phyloP scores from a whole-genome alignment of 2,113 vertebrate species.

The Atherinomorus stipes region DNA sequence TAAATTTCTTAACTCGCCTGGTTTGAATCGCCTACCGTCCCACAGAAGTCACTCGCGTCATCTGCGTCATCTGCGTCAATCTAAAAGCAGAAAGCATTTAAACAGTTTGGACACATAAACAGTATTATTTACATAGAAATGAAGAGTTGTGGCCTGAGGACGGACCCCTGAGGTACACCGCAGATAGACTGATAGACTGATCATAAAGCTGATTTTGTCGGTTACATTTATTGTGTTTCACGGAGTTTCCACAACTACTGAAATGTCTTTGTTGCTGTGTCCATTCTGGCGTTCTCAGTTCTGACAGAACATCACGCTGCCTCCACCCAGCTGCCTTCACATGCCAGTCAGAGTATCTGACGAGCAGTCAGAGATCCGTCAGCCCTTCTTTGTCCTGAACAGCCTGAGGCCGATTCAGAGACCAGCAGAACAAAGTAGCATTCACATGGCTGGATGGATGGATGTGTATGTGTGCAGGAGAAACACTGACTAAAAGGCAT shows the following conservation, averaged over 20 bases:
- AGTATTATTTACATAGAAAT: too few species aligned
- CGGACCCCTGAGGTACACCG: too few species aligned
- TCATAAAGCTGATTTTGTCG: neutral
- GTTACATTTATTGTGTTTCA: neutral
- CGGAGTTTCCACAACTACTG: neutral
- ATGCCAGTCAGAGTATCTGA: slow-evolving; percentile 62
- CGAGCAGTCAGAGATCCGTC: slow-evolving; percentile 64
- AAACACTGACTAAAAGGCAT: too few species aligned
- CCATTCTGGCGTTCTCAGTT: neutral
- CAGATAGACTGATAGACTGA: too few species aligned
- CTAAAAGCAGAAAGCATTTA: too few species aligned
- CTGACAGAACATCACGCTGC: slow-evolving; percentile 24
- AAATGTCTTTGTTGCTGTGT: slow-evolving; percentile 7
- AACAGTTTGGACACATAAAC: too few species aligned
- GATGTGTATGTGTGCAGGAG: slow-evolving; percentile 3
- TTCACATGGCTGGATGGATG: slow-evolving; percentile 23
- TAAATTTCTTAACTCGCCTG: too few species aligned
- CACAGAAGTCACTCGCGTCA: too few species aligned
- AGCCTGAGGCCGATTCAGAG: slow-evolving; percentile 59
- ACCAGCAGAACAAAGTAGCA: slow-evolving; percentile 57
- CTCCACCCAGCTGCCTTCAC: slow-evolving; percentile 57
- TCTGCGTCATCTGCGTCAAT: too few species aligned
- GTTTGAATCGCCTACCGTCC: too few species aligned
- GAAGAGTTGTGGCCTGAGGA: too few species aligned
- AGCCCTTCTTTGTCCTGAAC: slow-evolving; percentile 47